Evolutionary conservation across 2,888 invertebrate species (phyloP), one percentile per base, ranked within the genome.

Genomic region (Agrenia bidenticulata): DNA sequence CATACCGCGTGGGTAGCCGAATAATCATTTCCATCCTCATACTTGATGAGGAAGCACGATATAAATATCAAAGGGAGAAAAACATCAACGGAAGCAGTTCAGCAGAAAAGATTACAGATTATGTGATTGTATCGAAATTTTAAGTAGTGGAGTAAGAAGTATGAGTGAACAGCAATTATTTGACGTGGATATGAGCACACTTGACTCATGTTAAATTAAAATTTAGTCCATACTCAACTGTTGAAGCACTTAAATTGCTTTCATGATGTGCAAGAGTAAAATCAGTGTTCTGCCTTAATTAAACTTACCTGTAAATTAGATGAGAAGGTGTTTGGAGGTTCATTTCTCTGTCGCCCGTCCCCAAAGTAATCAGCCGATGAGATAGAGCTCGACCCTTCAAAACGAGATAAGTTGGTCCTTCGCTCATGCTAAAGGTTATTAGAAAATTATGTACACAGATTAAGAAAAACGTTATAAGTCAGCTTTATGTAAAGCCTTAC

Each of bases 341-440:
- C 61, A 39, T 32, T 39, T 13, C 66, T 50, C 57, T 78, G 77
- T 49, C 78, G 76, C 15, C 81, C 83, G 73, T 84, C 84, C 32
- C 90, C 90, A 83, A 98, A 99, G 80, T 92, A 92, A 81, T 99
- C 98, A 2, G 94, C 91, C 21, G 96, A 97, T 24, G 97, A 97
- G 81, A 99, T 97, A 81, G 93, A 90, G 72, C 87, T 88, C 77
- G 93, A 93, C 67, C 97, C 97, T 81, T 95, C 93, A 83, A 97
- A 98, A 73, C 94, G 85, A 39, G 84, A 81, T 62, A 88, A 78
- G 76, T 84, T 87, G 64, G 81, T 81, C 72, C 83, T 82, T 37
- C 82, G 80, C 77, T 84, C 84, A 80, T 81, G 83, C 84, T 84
- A 76, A 2, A 67, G 32, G 49, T 21, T 32, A 24, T 51, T 45